Evolutionary conservation across 2,797 vertebrate genomes (phyloP).

Genomic region (Coccyzus lansbergi): DNA sequence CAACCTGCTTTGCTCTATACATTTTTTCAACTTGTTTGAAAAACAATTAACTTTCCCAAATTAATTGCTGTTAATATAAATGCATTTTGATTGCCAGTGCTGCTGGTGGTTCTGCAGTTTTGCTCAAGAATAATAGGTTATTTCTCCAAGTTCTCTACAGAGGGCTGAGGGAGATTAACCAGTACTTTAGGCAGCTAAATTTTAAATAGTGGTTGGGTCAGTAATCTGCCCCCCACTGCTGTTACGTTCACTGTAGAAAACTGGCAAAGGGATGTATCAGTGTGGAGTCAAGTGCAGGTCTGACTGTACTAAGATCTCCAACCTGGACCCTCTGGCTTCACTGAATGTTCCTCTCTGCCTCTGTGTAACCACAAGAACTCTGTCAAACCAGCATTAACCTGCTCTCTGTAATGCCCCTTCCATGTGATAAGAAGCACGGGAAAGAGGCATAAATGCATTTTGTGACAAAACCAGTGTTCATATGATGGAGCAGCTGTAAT

Average conservation of each 20-base stretch:
- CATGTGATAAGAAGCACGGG: background rate
- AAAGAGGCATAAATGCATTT: background rate
- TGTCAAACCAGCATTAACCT: background rate
- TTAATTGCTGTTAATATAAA: background rate
- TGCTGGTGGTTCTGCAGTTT: background rate
- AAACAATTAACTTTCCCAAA: constrained; percentile 1
- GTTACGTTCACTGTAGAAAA: background rate
- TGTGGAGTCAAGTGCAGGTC: constrained; percentile 4
- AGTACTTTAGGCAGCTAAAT: constrained; percentile 47
- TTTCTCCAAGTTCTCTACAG: background rate
- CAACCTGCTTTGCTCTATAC: background rate
- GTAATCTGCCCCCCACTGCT: background rate
- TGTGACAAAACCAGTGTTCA: background rate
- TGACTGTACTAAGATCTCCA: background rate
- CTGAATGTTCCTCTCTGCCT: background rate
- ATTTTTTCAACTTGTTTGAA: background rate
- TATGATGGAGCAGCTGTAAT: background rate
- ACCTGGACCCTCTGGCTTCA: background rate
- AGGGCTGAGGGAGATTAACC: constrained; percentile 24
- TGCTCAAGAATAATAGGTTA: background rate
- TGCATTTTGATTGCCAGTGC: background rate
- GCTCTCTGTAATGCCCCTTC: background rate
- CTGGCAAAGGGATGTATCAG: background rate
- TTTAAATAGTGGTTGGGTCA: constrained; percentile 36
- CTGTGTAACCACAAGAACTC: background rate